Conservation (phyloP, 35 echinoderm and acorn worm genomes). For the Amphiura filiformis region DNA sequence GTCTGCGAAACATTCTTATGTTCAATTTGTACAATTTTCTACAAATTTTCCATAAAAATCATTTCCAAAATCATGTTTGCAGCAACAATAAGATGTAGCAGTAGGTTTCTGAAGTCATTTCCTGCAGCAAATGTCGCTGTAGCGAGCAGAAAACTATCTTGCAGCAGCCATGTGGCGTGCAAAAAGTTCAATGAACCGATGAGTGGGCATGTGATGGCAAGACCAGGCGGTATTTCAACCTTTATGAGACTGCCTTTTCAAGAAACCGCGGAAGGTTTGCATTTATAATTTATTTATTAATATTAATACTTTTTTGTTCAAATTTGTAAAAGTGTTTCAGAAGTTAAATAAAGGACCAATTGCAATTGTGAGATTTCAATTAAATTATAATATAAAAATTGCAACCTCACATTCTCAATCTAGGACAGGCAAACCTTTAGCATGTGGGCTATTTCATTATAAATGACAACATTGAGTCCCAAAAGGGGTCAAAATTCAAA, state of each 20-base stretch:
- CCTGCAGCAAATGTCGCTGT: not conserved
- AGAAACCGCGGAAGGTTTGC: constrained; percentile 64
- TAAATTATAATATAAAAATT: too few species aligned
- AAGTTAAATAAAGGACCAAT: too few species aligned
- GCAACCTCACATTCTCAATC: too few species aligned
- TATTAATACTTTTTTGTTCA: not conserved
- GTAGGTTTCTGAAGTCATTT: not conserved
- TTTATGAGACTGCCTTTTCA: constrained; percentile 89
- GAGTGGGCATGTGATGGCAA: constrained; percentile 53
- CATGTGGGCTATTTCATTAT: too few species aligned
- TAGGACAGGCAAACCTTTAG: too few species aligned
- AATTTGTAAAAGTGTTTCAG: not conserved
- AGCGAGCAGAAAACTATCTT: not conserved
- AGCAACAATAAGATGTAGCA: not conserved
- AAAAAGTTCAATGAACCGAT: constrained; percentile 65
- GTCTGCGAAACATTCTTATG: too few species aligned
- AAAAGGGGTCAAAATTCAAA: too few species aligned
- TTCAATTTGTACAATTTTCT: too few species aligned
- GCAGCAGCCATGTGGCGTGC: not conserved
- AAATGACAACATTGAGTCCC: too few species aligned
- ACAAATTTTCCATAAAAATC: too few species aligned
- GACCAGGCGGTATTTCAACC: constrained; percentile 92
- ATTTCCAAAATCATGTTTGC: not conserved
- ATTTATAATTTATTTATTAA: too few species aligned
- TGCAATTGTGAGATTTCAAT: too few species aligned